Evolutionary conservation across 2,888 invertebrate genomes (phyloP).

Genomic region (Phaonia tiefii): DNA sequence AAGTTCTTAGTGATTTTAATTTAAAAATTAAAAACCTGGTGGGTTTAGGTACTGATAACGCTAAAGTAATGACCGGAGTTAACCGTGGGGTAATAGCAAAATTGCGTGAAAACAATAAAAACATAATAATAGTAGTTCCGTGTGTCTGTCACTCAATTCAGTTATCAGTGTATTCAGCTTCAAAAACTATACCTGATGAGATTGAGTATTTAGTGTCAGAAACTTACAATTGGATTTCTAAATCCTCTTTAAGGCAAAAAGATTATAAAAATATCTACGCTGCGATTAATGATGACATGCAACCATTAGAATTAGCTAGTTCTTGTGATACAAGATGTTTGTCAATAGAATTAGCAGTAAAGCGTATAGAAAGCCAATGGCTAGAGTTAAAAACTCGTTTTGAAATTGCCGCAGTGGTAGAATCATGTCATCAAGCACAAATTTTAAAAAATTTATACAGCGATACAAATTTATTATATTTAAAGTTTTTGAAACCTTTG

Average conservation of each 20-base stretch:
- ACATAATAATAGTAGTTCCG: constrained; percentile 33
- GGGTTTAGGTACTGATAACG: constrained; percentile 51
- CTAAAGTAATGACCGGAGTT: constrained; percentile 54
- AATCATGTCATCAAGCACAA: constrained; percentile 2
- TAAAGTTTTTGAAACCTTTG: too few species aligned
- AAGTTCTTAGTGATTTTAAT: constrained; percentile 38
- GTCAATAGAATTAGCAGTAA: too few species aligned
- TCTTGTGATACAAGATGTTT: constrained; percentile 35
- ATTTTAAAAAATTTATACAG: too few species aligned
- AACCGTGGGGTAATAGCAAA: constrained; percentile 43
- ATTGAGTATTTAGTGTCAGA: too few species aligned
- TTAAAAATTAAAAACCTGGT: constrained; percentile 49
- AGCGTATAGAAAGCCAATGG: constrained; percentile 33
- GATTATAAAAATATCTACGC: too few species aligned
- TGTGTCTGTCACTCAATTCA: constrained; percentile 34
- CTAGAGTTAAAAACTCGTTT: constrained; percentile 28
- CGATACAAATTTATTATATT: too few species aligned
- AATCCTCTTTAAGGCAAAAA: constrained; percentile 42
- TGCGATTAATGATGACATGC: constrained; percentile 26
- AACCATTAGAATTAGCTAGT: constrained; percentile 31
- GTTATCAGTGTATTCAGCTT: constrained; percentile 34
- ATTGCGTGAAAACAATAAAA: constrained; percentile 32
- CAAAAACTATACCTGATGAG: too few species aligned
- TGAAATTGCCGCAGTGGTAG: constrained; percentile 24
- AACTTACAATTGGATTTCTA: constrained; percentile 42